Conservation (phyloP, 2,888 invertebrate genomes). For the Pandemis cinnamomeana region DNA sequence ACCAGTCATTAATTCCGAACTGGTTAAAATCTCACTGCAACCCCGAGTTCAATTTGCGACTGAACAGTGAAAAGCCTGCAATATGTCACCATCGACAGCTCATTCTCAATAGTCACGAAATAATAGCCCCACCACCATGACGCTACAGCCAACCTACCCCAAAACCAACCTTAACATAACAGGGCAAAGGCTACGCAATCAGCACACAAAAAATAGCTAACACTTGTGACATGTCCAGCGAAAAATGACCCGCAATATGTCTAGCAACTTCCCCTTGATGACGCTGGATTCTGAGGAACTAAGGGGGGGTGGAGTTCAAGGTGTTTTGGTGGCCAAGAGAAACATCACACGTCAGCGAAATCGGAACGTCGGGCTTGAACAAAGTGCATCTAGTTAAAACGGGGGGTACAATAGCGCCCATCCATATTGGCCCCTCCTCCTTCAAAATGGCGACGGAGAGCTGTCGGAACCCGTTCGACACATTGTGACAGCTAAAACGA, state of each 20-base stretch:
- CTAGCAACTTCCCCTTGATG: constrained; percentile 11
- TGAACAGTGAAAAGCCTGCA: constrained; percentile 74
- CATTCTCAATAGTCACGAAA: constrained; percentile 76
- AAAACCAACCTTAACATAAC: constrained; percentile 50
- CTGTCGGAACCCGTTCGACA: constrained; percentile 53
- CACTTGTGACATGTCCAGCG: constrained; percentile 54
- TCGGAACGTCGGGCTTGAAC: constrained; percentile 69
- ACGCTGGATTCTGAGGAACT: constrained; percentile 18
- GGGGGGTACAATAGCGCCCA: constrained; percentile 65
- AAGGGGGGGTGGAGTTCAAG: constrained; percentile 50
- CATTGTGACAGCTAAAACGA: constrained; percentile 52
- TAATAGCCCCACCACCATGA: constrained; percentile 57
- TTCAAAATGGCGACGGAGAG: constrained; percentile 63
- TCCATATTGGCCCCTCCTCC: constrained; percentile 66
- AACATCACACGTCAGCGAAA: constrained; percentile 77
- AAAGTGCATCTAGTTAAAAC: constrained; percentile 78
- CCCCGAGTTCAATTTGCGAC: constrained; percentile 60
- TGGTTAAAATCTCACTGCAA: constrained; percentile 47
- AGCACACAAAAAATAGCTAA: constrained; percentile 52
- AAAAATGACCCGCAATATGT: constrained; percentile 52
- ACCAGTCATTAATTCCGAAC: constrained; percentile 30
- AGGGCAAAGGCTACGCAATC: constrained; percentile 43
- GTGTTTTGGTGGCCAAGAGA: constrained; percentile 58
- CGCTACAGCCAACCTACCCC: constrained; percentile 19
- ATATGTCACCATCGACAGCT: constrained; percentile 79